Conservation (phyloP, 2,113 vertebrate species). For the Tauraco erythrolophus region DNA sequence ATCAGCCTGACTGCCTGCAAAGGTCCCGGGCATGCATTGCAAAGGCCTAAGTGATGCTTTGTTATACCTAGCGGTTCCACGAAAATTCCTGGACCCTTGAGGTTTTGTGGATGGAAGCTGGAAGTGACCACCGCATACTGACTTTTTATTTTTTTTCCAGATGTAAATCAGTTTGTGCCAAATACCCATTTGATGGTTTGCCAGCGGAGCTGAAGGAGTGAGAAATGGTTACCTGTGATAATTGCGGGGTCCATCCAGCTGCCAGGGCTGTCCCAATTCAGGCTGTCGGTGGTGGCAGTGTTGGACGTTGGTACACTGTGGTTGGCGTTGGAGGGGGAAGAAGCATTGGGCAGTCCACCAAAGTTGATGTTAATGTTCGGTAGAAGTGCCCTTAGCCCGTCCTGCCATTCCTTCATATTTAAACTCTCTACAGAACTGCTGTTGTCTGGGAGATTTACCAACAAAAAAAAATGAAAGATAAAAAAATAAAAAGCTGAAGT, state of each 20-base stretch:
- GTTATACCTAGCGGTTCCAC: not conserved
- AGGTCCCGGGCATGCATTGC: slow-evolving; percentile 48
- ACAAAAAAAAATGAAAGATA: slow-evolving; percentile 83
- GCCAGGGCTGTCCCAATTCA: slow-evolving; percentile 96
- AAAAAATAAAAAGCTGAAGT: slow-evolving; percentile 88
- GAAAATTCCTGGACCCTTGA: slow-evolving; percentile 17
- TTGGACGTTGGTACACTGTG: slow-evolving; percentile 92
- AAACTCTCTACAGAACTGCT: slow-evolving; percentile 97
- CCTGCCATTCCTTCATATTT: slow-evolving; percentile 99
- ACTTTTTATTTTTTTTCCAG: not conserved
- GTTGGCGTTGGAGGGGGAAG: slow-evolving; percentile 95
- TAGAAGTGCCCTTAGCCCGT: slow-evolving; percentile 97
- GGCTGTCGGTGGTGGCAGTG: slow-evolving; percentile 92
- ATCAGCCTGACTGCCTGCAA: slow-evolving; percentile 20
- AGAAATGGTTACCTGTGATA: slow-evolving; percentile 93
- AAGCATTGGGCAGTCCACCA: slow-evolving; percentile 97
- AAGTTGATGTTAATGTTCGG: slow-evolving; percentile 99
- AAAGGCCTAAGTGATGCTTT: slow-evolving; percentile 11
- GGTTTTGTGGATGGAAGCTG: slow-evolving; percentile 67
- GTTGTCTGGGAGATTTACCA: slow-evolving; percentile 91
- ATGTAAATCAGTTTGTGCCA: slow-evolving; percentile 62
- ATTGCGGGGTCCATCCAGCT: slow-evolving; percentile 99
- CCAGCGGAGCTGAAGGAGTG: slow-evolving; percentile 76
- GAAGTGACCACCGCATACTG: slow-evolving; percentile 72
- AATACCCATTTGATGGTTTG: slow-evolving; percentile 64